phyloP scores from a whole-genome alignment of 2,113 vertebrate genomes.

The Montifringilla adamsi region DNA sequence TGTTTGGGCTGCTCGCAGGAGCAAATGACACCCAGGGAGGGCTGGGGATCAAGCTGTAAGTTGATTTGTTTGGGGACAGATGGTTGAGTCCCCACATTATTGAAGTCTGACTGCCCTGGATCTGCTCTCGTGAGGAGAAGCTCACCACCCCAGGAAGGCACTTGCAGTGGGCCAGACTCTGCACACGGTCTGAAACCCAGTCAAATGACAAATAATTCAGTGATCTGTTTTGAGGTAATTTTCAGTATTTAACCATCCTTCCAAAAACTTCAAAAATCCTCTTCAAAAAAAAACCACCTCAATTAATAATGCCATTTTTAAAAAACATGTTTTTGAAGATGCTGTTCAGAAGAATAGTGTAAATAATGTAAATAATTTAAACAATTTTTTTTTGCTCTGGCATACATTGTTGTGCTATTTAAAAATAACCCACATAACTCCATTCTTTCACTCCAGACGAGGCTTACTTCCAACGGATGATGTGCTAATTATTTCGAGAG shows the following conservation, averaged over 20 bases:
- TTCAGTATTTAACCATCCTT: background rate
- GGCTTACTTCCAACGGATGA: constrained; percentile 21
- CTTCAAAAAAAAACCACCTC: background rate
- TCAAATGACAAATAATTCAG: background rate
- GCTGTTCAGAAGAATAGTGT: background rate
- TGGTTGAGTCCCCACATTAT: constrained; percentile 51
- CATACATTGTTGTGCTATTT: constrained; percentile 33
- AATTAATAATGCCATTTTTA: background rate
- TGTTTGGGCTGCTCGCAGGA: background rate
- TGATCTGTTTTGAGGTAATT: background rate
- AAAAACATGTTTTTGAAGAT: constrained; percentile 21
- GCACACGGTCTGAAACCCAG: background rate
- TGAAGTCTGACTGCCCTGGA: constrained; percentile 55
- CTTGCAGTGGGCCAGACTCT: background rate
- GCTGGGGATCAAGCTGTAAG: background rate
- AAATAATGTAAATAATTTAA: constrained; percentile 49
- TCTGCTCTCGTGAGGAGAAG: background rate
- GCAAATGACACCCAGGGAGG: background rate
- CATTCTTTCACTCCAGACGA: constrained; percentile 38
- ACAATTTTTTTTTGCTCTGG: background rate
- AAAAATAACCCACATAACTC: constrained; percentile 38
- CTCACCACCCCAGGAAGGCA: background rate
- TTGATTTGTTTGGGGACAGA: constrained; percentile 29
- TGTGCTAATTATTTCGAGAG: constrained; percentile 21
- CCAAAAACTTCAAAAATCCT: background rate